phyloP scores from a whole-genome alignment of 2,113 vertebrate genomes.

The Fukomys damarensis region DNA sequence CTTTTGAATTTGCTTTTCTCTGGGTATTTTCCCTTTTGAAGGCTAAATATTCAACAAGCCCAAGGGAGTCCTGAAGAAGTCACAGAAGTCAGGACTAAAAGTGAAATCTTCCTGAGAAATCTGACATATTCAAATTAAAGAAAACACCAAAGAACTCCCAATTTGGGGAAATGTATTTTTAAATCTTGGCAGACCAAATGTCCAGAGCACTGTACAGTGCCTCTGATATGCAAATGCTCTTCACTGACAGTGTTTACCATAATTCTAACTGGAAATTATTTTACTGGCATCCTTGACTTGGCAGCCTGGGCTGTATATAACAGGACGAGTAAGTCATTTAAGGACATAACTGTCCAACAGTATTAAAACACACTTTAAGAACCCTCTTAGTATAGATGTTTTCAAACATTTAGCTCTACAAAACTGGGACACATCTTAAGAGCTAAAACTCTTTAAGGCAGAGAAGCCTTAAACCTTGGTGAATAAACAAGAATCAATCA shows the following conservation, averaged over 20 bases:
- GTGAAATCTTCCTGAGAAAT: slow-evolving; percentile 12
- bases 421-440: slow-evolving; percentile 5
- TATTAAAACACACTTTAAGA: slow-evolving; percentile 51
- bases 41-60: slow-evolving; percentile 31
- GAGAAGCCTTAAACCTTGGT: slow-evolving; percentile 34
- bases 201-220: not conserved
- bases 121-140: slow-evolving; percentile 20
- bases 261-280: slow-evolving; percentile 30
- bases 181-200: slow-evolving; percentile 12
- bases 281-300: not conserved
- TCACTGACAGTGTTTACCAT: not conserved
- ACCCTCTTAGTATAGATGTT: not conserved
- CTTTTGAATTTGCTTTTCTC: slow-evolving; percentile 45
- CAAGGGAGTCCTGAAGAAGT: not conserved
- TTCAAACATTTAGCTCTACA: slow-evolving; percentile 19
- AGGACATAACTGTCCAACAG: slow-evolving; percentile 6
- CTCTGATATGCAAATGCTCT: slow-evolving; percentile 1
- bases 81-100: slow-evolving; percentile 36
- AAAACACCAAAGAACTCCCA: slow-evolving; percentile 9
- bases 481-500: slow-evolving; percentile 20
- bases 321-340: not conserved
- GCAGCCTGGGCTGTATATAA: not conserved
- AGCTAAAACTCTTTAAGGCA: slow-evolving; percentile 41
- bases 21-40: slow-evolving; percentile 40
- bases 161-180: not conserved